Evolutionary conservation across 2,888 invertebrate genomes (phyloP).

Genomic region (Cheilosia soror): DNA sequence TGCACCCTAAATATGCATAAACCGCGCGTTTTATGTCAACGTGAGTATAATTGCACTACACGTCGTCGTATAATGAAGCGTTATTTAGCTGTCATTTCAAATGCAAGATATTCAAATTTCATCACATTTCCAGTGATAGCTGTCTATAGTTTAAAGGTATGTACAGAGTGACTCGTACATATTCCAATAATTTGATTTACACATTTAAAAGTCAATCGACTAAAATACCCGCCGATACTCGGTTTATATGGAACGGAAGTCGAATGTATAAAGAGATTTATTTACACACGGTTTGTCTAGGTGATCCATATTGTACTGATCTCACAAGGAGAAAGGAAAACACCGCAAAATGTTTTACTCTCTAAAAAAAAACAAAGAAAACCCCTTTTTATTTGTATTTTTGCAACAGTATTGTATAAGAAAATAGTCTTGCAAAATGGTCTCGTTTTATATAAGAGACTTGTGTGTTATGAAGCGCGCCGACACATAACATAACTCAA

Average conservation of each 20-base stretch:
- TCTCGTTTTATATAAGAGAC: constrained; percentile 61
- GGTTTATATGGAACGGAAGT: constrained; percentile 67
- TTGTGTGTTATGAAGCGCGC: constrained; percentile 73
- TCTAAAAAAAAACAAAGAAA: not conserved
- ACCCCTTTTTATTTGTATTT: not conserved
- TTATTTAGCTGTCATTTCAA: constrained; percentile 37
- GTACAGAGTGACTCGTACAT: not conserved
- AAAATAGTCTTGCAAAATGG: constrained; percentile 61
- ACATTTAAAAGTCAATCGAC: constrained; percentile 51
- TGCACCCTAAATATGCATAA: constrained; percentile 66
- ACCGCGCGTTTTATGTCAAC: constrained; percentile 61
- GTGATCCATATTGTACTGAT: not conserved
- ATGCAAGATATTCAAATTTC: constrained; percentile 67
- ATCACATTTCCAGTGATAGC: constrained; percentile 48
- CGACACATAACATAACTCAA: constrained; percentile 66
- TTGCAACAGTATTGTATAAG: constrained; percentile 35
- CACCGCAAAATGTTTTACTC: not conserved
- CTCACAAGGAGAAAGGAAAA: constrained; percentile 44
- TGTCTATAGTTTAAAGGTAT: not conserved
- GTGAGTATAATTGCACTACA: constrained; percentile 47
- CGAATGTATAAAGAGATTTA: constrained; percentile 54
- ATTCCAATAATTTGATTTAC: constrained; percentile 22
- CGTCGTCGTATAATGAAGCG: constrained; percentile 38
- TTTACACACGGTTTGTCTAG: constrained; percentile 5
- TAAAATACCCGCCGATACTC: constrained; percentile 22